A percentile compares a stretch with the other conserved stretches of the same genome.
These are phyloP conservation scores for Amyelois transitella DNA, from an alignment of 1,140 invertebrate genomes.

Conservation along the genomic window DNA sequence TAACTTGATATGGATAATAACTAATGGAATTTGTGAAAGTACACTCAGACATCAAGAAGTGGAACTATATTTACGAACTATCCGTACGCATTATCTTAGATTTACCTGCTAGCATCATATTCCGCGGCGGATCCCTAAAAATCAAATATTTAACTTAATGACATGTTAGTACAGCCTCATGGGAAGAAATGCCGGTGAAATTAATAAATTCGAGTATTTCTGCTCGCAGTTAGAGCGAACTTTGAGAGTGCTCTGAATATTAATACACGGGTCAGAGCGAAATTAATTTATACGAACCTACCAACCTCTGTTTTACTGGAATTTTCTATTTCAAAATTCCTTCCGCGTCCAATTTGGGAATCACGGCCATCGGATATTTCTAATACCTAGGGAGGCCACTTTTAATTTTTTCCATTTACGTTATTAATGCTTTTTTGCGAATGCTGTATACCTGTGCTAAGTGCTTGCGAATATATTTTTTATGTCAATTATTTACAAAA, in stretches of 20 bases:
- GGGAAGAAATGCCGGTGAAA: constrained; percentile 36
- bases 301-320: constrained; percentile 41
- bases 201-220: constrained; percentile 60
- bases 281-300: constrained; percentile 62
- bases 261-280: constrained; percentile 55
- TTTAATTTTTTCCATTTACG: constrained; percentile 8
- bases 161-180: constrained; percentile 26
- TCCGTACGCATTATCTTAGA: not conserved
- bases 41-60: no score
- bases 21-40: no score
- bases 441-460: not conserved
- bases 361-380: constrained; percentile 34
- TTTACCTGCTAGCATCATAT: not conserved
- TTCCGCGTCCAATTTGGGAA: constrained; percentile 35
- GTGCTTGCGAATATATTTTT: no score
- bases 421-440: not conserved
- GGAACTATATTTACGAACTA: not conserved
- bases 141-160: constrained; percentile 17
- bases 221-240: constrained; percentile 45
- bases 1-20: no score
- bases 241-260: constrained; percentile 62
- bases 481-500: no score
- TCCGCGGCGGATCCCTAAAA: not conserved
- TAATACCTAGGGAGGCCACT: constrained; percentile 9
- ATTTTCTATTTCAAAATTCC: constrained; percentile 55